Base-by-base conservation (phyloP, 2,888 invertebrate species). In the Aleiodes leptofemur region DNA sequence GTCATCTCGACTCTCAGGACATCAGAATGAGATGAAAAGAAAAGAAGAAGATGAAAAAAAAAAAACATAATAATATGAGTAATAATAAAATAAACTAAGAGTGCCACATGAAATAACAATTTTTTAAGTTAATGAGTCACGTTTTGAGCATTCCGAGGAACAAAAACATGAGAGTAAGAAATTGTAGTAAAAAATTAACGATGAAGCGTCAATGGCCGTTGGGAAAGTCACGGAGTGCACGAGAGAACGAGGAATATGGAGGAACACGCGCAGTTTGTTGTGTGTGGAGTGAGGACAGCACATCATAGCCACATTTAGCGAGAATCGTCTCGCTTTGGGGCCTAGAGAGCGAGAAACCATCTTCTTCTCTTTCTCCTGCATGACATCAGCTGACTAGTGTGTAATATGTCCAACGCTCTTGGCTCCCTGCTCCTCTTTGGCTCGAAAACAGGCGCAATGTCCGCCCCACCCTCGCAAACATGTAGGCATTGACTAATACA, bases 351-450 rank as follows among this genome's bases (percentile, higher is more conserved):
- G 74, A 73, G 76, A 38, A 2, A 3, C 76, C 78, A 76, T 16
- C 29, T 16, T 53, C 48, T 43, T 51, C 51, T 29, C 55, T 53
- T 69, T 64, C 71, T 61, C 51, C 77, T 75, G 78, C 75, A 78
- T 81, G 78, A 81, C 81, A 82, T 82, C 82, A 82, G 81, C 80
- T 82, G 81, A 81, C 82, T 78, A 72, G 76, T 74, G 76, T 66
- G 56, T 53, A 14, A 53, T 53, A 14, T 38, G 38, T 8, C 4
- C n/a, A 55, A 73, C 55, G 77, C 78, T 78, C 77, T 77, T 76
- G 77, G 78, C 80, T 77, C 78, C 74, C 73, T 75, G 74, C 79
- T 76, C 79, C 72, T 29, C 69, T 72, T 78, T 80, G 78, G 78
- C 75, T 77, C 72, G 68, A 76, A 78, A 80, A 80, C 73, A 73